Conservation (phyloP, 1,140 invertebrate species). For the Sycophila sp. region DNA sequence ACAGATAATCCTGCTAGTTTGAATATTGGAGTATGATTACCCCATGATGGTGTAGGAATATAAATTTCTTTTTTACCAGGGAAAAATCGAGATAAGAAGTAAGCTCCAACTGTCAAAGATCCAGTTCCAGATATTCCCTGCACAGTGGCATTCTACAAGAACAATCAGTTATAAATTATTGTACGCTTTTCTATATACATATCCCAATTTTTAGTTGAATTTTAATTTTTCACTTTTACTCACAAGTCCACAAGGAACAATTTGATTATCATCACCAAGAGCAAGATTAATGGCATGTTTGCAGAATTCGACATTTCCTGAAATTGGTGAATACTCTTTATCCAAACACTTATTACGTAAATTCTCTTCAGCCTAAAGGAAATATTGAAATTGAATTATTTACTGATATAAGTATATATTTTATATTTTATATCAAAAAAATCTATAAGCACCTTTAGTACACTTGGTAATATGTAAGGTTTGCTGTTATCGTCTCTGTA, state of each 20-base stretch:
- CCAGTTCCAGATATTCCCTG: constrained; percentile 97
- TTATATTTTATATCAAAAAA: constrained; percentile 4
- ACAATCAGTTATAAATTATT: constrained; percentile 19
- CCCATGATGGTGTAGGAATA: constrained; percentile 96
- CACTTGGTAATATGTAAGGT: constrained; percentile 94
- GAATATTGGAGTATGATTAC: constrained; percentile 96
- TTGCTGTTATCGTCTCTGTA: constrained; percentile 98
- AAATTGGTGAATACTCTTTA: constrained; percentile 96
- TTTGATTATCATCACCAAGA: constrained; percentile 83
- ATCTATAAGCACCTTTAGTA: constrained; percentile 76
- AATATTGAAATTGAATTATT: constrained; percentile 34
- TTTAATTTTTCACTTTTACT: constrained; percentile 51
- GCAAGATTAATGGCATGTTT: constrained; percentile 87
- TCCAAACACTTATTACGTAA: constrained; percentile 81
- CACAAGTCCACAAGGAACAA: constrained; percentile 82
- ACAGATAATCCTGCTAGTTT: constrained; percentile 88
- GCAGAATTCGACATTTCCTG: constrained; percentile 84
- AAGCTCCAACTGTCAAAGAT: constrained; percentile 90
- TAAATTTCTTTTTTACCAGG: constrained; percentile 88
- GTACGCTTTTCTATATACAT: not conserved
- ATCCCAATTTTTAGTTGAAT: constrained; percentile 3
- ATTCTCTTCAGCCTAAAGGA: constrained; percentile 80
- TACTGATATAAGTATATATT: not conserved
- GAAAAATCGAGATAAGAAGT: constrained; percentile 90
- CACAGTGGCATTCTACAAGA: constrained; percentile 77